A percentile compares a stretch with the other conserved stretches of the same genome.
Evolutionary conservation across 2,113 vertebrate species (phyloP).

Genomic region (Colaptes auratus): DNA sequence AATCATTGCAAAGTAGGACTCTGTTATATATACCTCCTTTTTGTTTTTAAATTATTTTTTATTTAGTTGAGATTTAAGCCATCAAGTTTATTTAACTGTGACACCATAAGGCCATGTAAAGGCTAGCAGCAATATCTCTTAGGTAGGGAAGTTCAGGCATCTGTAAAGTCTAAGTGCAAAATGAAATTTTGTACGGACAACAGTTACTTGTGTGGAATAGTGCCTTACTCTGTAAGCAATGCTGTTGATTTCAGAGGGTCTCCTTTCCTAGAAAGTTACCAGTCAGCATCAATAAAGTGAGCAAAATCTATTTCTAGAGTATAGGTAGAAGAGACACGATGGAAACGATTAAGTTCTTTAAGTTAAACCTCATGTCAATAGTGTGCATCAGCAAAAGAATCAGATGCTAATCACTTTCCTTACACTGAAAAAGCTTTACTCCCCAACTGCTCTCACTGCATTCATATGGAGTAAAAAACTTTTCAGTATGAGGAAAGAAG

Average conservation of each 20-base stretch:
- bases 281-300: not conserved
- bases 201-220: not conserved
- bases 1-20: not conserved
- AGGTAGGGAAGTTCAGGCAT: conserved; percentile 57
- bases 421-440: conserved; percentile 38
- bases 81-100: conserved; percentile 42
- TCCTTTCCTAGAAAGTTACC: not conserved
- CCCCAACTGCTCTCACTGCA: not conserved
- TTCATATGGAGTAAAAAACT: conserved; percentile 27
- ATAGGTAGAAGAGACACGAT: conserved; percentile 55
- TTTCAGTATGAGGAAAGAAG: conserved; percentile 5
- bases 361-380: conserved; percentile 68
- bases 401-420: conserved; percentile 34
- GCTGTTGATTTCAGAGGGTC: conserved; percentile 26
- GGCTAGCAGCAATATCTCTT: conserved; percentile 55
- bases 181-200: conserved; percentile 20
- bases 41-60: not conserved
- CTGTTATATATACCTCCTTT: not conserved
- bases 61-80: conserved; percentile 41
- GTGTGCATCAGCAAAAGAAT: conserved; percentile 58
- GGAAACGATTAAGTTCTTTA: conserved; percentile 50
- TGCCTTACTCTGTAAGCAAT: conserved; percentile 55
- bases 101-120: not conserved
- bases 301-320: conserved; percentile 7
- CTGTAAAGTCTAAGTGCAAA: conserved; percentile 49